Conservation (phyloP, 2,888 invertebrate genomes). For the Ellobium chinense region DNA sequence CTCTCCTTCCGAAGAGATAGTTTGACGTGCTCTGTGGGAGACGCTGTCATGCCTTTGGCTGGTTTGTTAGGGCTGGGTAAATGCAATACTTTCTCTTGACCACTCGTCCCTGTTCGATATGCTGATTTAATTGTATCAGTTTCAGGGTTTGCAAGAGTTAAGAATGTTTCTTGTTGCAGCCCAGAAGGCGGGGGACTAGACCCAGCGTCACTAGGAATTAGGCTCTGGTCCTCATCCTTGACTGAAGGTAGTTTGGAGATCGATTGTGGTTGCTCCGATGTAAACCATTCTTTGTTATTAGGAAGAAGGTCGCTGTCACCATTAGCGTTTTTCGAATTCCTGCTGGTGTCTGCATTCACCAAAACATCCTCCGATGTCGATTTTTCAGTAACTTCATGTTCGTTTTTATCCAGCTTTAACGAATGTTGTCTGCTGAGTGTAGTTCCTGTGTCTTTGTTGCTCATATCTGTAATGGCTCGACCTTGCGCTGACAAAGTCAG, state of each 20-base stretch:
- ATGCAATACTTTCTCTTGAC: background rate
- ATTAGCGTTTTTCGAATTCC: background rate
- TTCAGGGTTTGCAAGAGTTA: background rate
- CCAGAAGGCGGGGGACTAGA: background rate
- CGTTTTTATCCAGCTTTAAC: no score
- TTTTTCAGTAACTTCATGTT: no score
- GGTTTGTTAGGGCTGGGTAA: background rate
- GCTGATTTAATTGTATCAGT: background rate
- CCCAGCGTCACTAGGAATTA: background rate
- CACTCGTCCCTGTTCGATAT: background rate
- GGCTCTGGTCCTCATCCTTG: background rate
- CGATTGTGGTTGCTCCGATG: background rate
- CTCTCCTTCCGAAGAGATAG: conserved; percentile 65
- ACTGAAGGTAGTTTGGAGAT: background rate
- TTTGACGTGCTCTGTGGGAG: conserved; percentile 54
- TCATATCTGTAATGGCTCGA: background rate
- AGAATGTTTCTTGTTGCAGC: background rate
- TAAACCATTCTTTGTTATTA: background rate
- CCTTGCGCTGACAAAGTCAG: background rate
- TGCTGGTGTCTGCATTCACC: background rate
- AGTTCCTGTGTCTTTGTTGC: background rate
- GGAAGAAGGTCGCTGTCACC: background rate
- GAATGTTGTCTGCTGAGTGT: background rate
- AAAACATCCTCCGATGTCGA: background rate
- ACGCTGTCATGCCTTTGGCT: background rate